Conservation (phyloP, 1,140 invertebrate genomes). For the Helicoverpa armigera region DNA sequence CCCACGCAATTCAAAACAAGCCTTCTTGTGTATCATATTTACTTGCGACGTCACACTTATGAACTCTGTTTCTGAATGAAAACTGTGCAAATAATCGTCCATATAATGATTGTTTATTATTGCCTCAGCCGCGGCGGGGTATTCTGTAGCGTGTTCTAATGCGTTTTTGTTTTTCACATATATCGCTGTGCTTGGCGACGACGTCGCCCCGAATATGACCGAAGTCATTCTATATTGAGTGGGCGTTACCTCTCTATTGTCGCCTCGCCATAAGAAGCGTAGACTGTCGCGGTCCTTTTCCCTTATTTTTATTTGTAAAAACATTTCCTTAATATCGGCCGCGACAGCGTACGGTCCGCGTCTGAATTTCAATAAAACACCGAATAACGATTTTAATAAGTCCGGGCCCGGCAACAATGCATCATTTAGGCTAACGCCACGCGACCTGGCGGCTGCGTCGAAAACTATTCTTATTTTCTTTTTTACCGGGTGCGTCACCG, state of each 20-base stretch:
- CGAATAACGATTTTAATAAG: constrained; percentile 41
- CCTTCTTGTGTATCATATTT: constrained; percentile 2
- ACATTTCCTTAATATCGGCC: constrained; percentile 59
- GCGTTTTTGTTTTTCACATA: constrained; percentile 67
- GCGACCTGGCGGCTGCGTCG: constrained; percentile 44
- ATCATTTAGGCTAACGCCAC: constrained; percentile 38
- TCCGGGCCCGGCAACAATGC: constrained; percentile 40
- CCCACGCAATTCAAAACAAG: constrained; percentile 26
- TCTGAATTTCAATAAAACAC: constrained; percentile 47
- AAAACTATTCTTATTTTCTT: constrained; percentile 44
- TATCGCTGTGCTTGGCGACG: constrained; percentile 61
- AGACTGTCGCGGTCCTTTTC: constrained; percentile 42
- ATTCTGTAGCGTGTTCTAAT: constrained; percentile 46
- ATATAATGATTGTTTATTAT: constrained; percentile 65
- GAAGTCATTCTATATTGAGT: constrained; percentile 62
- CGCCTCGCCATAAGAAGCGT: constrained; percentile 50
- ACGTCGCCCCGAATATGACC: constrained; percentile 66
- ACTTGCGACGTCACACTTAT: neutral
- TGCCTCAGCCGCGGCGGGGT: constrained; percentile 57
- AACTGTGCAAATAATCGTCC: constrained; percentile 64
- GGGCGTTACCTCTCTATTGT: neutral
- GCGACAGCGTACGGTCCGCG: constrained; percentile 49
- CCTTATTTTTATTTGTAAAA: constrained; percentile 46
- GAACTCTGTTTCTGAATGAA: constrained; percentile 14
- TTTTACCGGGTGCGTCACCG: constrained; percentile 16